A percentile compares a stretch with the other conserved stretches of the same genome.
Evolutionary conservation across 2,113 vertebrate species (phyloP).

Genomic region (Vidua macroura): DNA sequence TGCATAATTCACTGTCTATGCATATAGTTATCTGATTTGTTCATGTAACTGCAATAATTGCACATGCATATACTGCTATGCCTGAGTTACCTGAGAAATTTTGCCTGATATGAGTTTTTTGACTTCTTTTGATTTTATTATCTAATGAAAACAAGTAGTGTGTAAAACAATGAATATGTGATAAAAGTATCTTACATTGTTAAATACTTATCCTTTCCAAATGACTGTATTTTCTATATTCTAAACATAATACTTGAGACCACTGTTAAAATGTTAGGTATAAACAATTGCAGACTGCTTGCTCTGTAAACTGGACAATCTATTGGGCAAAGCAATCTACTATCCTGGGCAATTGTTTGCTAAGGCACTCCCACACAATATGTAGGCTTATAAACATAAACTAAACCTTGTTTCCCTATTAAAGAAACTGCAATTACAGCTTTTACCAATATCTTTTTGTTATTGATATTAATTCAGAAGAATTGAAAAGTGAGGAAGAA

Average conservation of each 20-base stretch:
- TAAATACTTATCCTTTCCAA: background rate
- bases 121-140: background rate
- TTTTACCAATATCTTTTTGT: background rate
- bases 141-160: background rate
- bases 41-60: background rate
- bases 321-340: background rate
- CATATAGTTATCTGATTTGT: slow-evolving; percentile 1
- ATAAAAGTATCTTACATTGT: background rate
- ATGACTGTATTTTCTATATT: background rate
- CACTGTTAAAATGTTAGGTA: background rate
- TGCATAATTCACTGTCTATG: slow-evolving; percentile 6
- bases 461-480: background rate
- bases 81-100: background rate
- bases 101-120: background rate
- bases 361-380: background rate
- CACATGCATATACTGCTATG: background rate
- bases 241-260: background rate
- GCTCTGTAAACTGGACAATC: background rate
- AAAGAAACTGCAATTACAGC: background rate
- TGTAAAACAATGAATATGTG: background rate
- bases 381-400: background rate
- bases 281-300: background rate
- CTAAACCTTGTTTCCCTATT: background rate
- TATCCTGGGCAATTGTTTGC: background rate
- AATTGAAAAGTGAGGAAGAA: background rate